phyloP scores from a whole-genome alignment of 1,140 invertebrate genomes.

The Meloidogyne chitwoodi region DNA sequence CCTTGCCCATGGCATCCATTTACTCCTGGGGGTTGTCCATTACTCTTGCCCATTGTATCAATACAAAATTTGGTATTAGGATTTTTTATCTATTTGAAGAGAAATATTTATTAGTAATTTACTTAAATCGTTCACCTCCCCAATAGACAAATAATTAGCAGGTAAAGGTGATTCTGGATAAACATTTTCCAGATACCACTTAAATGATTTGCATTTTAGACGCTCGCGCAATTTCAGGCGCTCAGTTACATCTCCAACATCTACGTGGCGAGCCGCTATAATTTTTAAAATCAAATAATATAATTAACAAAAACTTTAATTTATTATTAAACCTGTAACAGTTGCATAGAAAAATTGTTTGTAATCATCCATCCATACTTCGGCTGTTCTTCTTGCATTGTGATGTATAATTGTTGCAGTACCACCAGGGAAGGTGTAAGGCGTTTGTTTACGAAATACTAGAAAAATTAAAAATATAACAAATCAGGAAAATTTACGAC shows the following conservation, averaged over 20 bases:
- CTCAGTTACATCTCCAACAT: conserved; percentile 73
- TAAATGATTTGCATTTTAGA: conserved; percentile 89
- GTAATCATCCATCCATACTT: conserved; percentile 66
- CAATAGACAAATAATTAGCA: conserved; percentile 30
- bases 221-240: conserved; percentile 72
- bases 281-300: conserved; percentile 8
- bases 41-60: conserved; percentile 48
- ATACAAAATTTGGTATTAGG: conserved; percentile 22
- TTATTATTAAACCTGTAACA: conserved; percentile 75
- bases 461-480: neutral
- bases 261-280: conserved; percentile 38
- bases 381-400: conserved; percentile 45
- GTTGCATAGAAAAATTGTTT: conserved; percentile 86
- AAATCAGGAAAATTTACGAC: neutral
- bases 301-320: neutral
- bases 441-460: conserved; percentile 82
- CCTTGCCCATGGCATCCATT: conserved; percentile 44
- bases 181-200: conserved; percentile 94
- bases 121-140: conserved; percentile 59
- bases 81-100: conserved; percentile 39
- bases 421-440: conserved; percentile 85
- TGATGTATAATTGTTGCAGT: conserved; percentile 67
- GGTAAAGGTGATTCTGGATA: conserved; percentile 80
- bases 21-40: conserved; percentile 39
- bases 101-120: conserved; percentile 61